phyloP scores from a whole-genome alignment of 2,113 vertebrate genomes.

The Myrmophylax atrothorax region DNA sequence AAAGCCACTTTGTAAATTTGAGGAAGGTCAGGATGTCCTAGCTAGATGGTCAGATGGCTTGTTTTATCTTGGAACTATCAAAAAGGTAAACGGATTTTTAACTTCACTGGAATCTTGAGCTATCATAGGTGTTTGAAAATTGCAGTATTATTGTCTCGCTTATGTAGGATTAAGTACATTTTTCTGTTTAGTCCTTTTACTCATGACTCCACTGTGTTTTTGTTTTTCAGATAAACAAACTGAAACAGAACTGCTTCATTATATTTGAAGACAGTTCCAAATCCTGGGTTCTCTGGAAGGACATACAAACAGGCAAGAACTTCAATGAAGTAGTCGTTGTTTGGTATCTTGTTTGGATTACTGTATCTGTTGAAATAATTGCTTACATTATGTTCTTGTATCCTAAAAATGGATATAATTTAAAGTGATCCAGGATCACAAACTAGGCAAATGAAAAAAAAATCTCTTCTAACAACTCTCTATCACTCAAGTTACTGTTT shows the following conservation, averaged over 20 bases:
- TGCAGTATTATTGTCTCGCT: background rate
- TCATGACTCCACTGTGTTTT: background rate
- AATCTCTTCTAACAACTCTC: background rate
- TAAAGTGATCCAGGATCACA: background rate
- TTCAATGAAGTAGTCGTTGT: conserved; percentile 16
- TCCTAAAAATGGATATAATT: background rate
- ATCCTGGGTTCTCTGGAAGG: conserved; percentile 98
- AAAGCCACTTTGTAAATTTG: conserved; percentile 90
- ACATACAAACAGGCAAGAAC: conserved; percentile 94
- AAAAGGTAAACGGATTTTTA: conserved; percentile 84
- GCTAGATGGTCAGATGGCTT: conserved; percentile 99
- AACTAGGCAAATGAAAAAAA: background rate
- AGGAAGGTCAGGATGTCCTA: conserved; percentile 98
- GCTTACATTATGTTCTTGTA: background rate
- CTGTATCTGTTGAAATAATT: background rate
- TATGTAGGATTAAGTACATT: background rate
- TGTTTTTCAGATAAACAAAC: conserved; percentile 89
- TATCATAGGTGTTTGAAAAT: background rate
- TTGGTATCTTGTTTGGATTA: conserved; percentile 7
- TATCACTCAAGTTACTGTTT: background rate
- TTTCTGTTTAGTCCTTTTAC: conserved; percentile 31
- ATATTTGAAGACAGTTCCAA: conserved; percentile 98
- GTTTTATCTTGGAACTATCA: conserved; percentile 98
- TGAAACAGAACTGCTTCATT: conserved; percentile 95
- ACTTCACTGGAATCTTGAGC: background rate